A percentile compares a stretch with the other conserved stretches of the same genome.
Evolutionary conservation across 2,888 invertebrate genomes (phyloP).

Genomic region (Adelphocoris suturalis): DNA sequence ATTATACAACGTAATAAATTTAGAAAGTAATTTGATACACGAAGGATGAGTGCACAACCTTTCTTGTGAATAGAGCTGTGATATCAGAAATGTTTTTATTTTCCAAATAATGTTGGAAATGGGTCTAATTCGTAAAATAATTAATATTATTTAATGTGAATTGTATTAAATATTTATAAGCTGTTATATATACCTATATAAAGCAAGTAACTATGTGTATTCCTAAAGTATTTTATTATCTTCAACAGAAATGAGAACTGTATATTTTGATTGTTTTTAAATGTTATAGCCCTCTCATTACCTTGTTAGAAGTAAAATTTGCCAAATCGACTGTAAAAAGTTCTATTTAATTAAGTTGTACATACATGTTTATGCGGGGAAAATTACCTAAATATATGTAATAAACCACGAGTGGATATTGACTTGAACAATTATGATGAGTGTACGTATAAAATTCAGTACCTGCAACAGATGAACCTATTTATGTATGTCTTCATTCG

Average conservation of each 20-base stretch:
- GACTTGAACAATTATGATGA: neutral
- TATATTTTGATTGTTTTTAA: constrained; percentile 8
- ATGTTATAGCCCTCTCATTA: constrained; percentile 13
- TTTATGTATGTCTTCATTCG: neutral
- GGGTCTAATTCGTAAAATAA: constrained; percentile 54
- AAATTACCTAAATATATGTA: neutral
- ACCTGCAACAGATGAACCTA: constrained; percentile 12
- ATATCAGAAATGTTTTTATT: constrained; percentile 66
- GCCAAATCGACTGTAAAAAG: constrained; percentile 29
- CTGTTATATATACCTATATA: constrained; percentile 52
- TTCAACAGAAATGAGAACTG: constrained; percentile 26
- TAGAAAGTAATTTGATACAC: constrained; percentile 11
- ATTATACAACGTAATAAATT: neutral
- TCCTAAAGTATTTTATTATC: constrained; percentile 49
- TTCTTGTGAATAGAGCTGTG: constrained; percentile 65
- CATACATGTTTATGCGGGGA: constrained; percentile 5
- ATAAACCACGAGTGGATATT: neutral
- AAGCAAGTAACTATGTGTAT: constrained; percentile 38
- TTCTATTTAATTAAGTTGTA: constrained; percentile 31
- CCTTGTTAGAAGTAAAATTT: constrained; percentile 15
- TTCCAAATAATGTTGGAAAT: constrained; percentile 63
- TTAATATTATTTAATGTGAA: constrained; percentile 61
- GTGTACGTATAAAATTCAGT: neutral
- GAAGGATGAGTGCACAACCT: constrained; percentile 58
- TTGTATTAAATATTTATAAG: constrained; percentile 47